Conservation (phyloP, 1,140 invertebrate species). For the Onthophagus taurus region DNA sequence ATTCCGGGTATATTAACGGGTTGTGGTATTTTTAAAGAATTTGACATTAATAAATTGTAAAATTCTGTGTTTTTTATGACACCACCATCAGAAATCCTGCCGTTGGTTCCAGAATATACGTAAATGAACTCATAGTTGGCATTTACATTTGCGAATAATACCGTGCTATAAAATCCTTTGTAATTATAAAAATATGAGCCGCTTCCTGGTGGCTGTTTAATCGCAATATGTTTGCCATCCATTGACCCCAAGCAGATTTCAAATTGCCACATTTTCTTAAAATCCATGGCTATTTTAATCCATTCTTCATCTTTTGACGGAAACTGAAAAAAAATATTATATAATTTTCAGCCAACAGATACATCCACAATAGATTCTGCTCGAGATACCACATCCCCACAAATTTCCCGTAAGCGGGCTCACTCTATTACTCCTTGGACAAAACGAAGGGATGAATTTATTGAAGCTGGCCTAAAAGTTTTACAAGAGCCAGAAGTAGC, state of each 20-base stretch:
- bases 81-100: conserved; percentile 32
- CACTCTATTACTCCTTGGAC: neutral
- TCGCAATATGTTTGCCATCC: conserved; percentile 43
- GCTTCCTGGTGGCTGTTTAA: conserved; percentile 32
- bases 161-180: conserved; percentile 40
- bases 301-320: conserved; percentile 5
- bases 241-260: conserved; percentile 36
- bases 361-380: neutral
- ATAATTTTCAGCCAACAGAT: neutral
- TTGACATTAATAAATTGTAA: conserved; percentile 12
- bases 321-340: conserved; percentile 1
- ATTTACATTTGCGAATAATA: conserved; percentile 41
- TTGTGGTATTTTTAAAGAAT: conserved; percentile 10
- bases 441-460: neutral
- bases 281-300: neutral
- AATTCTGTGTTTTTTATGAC: conserved; percentile 30
- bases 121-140: conserved; percentile 39
- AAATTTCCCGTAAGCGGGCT: conserved; percentile 3
- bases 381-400: neutral
- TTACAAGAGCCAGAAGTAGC: neutral
- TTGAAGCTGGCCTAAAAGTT: neutral
- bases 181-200: conserved; percentile 43
- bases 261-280: conserved; percentile 25
- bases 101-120: conserved; percentile 36
- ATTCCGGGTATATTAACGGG: conserved; percentile 5